phyloP scores from a whole-genome alignment of 2,113 vertebrate genomes.

The Macrotus californicus region DNA sequence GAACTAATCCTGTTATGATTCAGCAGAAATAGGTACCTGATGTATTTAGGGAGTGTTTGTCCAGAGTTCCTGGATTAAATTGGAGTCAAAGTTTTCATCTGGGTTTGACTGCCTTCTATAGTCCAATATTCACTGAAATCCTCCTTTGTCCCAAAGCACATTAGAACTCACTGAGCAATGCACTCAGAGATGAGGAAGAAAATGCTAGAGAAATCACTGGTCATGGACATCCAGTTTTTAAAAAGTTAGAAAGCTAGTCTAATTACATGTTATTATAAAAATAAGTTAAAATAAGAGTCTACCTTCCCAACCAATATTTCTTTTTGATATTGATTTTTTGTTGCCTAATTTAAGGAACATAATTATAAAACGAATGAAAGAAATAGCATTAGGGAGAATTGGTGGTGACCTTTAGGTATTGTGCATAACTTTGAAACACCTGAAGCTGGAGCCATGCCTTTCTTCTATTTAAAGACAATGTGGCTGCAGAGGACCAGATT shows the following conservation, averaged over 20 bases:
- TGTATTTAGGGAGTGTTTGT: neutral
- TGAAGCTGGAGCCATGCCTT: neutral
- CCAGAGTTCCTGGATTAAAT: neutral
- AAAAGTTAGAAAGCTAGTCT: neutral
- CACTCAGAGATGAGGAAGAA: neutral
- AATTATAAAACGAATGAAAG: conserved; percentile 18
- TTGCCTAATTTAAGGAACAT: neutral
- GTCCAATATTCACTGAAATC: neutral
- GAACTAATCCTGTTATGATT: neutral
- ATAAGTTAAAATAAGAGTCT: neutral
- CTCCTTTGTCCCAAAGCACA: neutral
- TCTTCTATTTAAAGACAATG: conserved; percentile 32
- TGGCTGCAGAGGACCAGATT: neutral
- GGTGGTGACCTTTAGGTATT: neutral
- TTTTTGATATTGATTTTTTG: neutral
- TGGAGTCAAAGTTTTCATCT: neutral
- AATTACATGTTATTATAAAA: neutral
- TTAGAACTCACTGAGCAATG: neutral
- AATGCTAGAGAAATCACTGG: neutral
- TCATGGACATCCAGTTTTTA: neutral
- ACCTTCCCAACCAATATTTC: neutral
- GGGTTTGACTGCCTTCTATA: neutral
- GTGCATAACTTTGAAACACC: neutral
- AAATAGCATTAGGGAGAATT: neutral
- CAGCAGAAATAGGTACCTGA: neutral